Evolutionary conservation across 1,140 invertebrate species (phyloP), one percentile per base, ranked within the genome.

Genomic region (Pogonomyrmex barbatus): DNA sequence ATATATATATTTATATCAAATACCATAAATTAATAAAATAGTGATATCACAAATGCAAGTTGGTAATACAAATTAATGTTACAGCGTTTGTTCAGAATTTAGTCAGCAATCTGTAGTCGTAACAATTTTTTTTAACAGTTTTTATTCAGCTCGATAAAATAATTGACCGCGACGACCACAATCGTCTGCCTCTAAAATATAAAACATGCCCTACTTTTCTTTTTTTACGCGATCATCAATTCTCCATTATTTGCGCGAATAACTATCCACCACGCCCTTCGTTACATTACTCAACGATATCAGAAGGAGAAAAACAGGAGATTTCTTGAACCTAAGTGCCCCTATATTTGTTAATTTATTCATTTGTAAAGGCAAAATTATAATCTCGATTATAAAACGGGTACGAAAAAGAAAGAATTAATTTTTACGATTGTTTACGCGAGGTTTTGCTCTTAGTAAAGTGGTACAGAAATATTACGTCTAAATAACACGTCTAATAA

Each of bases 201-300:
- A 81, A 70, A 45, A n/a, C 24, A 9, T 17, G 50, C 0, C 30
- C 36, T 8, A 42, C 14, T 68, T 81, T 70, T 24, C 50, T 45
- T 70, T 81, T 33, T 62, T 79, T 33, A 24, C 24, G 24, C 50
- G 14, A 3, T 5, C 65, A 81, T 81, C 50, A 81, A 58, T 58
- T 56, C 39, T 56, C 78, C 63, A 70, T 70, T 81, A 70, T 81
- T 81, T 79, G n/a, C 36, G 36, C 36, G 63, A 56, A 30, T 52
- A 56, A 36, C 60, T 24, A 8, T 45, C 63, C 8, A 56, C 39
- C 65, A 81, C 50, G 30, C 39, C 65, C 50, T 81, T 70, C 50
- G 50, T 79, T 79, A 54, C 36, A 36, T 70, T 70, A 58, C n/a
- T 9, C 47, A 56, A 68, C 63, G 63, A 81, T 68, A 68, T 54